A percentile compares a stretch with the other conserved stretches of the same genome.
Conservation (phyloP, 1,140 invertebrate genomes). For the Frieseomelitta varia region DNA sequence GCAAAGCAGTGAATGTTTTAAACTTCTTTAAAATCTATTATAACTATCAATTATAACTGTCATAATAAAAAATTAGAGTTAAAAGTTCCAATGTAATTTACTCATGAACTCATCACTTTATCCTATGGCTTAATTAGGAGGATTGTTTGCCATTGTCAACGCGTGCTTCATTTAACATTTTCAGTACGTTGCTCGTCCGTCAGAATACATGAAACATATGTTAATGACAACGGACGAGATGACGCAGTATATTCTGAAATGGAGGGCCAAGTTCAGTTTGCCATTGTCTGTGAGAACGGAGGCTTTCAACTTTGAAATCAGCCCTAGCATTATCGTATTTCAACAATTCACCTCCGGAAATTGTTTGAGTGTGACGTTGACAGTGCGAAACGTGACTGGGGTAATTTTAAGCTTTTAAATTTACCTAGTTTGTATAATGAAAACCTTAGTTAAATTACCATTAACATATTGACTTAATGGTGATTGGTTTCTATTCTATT, state of each 20-base stretch:
- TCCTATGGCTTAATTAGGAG: neutral
- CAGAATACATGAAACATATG: slow-evolving; percentile 70
- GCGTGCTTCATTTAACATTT: neutral
- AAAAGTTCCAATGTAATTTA: too few species aligned
- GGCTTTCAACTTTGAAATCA: slow-evolving; percentile 65
- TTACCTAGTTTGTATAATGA: too few species aligned
- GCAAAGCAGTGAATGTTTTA: too few species aligned
- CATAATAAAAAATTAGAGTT: too few species aligned
- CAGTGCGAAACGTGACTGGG: slow-evolving; percentile 73
- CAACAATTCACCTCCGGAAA: slow-evolving; percentile 77
- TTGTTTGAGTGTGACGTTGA: slow-evolving; percentile 69
- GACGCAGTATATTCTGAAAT: slow-evolving; percentile 54
- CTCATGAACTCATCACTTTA: too few species aligned
- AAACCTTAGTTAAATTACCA: neutral
- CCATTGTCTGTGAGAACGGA: neutral
- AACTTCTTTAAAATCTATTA: too few species aligned
- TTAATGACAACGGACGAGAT: slow-evolving; percentile 66
- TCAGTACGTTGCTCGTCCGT: slow-evolving; percentile 57
- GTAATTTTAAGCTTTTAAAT: slow-evolving; percentile 16
- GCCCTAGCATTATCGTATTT: slow-evolving; percentile 77
- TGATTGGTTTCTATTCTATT: too few species aligned
- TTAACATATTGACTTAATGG: too few species aligned
- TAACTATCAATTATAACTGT: too few species aligned
- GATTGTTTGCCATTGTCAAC: neutral
- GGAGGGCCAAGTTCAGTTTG: neutral